Evolutionary conservation across 2,888 invertebrate genomes (phyloP).

Genomic region (Rhagophthalmus giganteus): DNA sequence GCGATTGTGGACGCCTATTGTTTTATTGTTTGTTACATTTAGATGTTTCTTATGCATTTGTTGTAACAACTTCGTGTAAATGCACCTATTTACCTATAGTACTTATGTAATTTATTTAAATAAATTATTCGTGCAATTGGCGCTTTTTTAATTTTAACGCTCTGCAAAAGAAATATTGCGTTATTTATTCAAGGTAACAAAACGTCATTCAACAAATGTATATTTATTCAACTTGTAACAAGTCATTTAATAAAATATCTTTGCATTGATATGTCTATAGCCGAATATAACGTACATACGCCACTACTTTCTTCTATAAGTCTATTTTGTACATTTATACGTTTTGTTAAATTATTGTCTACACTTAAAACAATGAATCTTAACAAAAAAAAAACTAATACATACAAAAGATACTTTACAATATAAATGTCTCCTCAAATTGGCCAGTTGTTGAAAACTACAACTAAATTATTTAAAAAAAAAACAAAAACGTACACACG

Average conservation of each 20-base stretch:
- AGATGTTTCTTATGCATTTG: constrained; percentile 21
- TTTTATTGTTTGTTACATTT: neutral
- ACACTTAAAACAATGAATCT: constrained; percentile 13
- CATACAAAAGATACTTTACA: constrained; percentile 22
- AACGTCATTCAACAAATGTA: constrained; percentile 19
- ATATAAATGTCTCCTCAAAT: constrained; percentile 12
- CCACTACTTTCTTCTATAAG: constrained; percentile 17
- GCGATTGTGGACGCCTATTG: no score
- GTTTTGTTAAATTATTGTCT: constrained; percentile 25
- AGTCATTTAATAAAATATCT: constrained; percentile 21
- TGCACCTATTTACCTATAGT: constrained; percentile 24
- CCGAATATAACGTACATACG: constrained; percentile 23
- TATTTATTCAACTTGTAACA: constrained; percentile 19
- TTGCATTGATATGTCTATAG: constrained; percentile 26
- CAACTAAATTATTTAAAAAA: constrained; percentile 4
- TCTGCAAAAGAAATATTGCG: no score
- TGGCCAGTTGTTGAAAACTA: constrained; percentile 8
- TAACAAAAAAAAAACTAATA: constrained; percentile 12
- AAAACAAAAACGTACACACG: constrained; percentile 11
- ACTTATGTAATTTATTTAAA: constrained; percentile 25
- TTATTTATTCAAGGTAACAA: no score
- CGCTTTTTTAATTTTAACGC: no score
- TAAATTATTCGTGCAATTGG: constrained; percentile 26
- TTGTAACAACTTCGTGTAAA: constrained; percentile 20
- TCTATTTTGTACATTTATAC: constrained; percentile 9